Evolutionary conservation across 2,113 vertebrate species (phyloP).

Genomic region (Mastomys natalensis): DNA sequence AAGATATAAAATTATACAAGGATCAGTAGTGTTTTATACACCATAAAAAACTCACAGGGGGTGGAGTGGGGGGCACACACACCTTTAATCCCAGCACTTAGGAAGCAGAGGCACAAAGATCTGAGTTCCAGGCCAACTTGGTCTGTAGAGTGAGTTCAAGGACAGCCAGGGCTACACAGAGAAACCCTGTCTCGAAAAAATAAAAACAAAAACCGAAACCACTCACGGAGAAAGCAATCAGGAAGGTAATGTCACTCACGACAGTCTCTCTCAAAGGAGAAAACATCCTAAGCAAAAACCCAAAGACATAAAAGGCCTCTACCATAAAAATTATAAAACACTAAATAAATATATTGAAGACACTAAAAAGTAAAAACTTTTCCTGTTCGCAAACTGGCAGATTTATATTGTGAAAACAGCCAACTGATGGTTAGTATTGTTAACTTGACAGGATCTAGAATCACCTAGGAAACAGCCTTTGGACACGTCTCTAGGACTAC

Average conservation of each 20-base stretch:
- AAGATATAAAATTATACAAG: background rate
- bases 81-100: background rate
- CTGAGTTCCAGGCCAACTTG: background rate
- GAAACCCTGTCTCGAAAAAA: background rate
- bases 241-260: background rate
- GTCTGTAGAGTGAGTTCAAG: background rate
- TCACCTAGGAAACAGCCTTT: background rate
- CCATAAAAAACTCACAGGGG: background rate
- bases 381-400: background rate
- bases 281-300: background rate
- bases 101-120: background rate
- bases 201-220: background rate
- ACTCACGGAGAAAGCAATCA: background rate
- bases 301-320: background rate
- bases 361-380: background rate
- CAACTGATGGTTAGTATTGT: background rate
- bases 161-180: background rate
- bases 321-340: background rate
- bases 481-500: background rate
- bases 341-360: background rate
- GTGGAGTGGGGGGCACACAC: background rate
- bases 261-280: background rate
- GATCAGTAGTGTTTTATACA: background rate
- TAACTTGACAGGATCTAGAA: background rate
- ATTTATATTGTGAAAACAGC: background rate